A percentile compares a stretch with the other conserved stretches of the same genome.
Conservation (phyloP, 1,140 invertebrate genomes). For the Paracyclopina nana region DNA sequence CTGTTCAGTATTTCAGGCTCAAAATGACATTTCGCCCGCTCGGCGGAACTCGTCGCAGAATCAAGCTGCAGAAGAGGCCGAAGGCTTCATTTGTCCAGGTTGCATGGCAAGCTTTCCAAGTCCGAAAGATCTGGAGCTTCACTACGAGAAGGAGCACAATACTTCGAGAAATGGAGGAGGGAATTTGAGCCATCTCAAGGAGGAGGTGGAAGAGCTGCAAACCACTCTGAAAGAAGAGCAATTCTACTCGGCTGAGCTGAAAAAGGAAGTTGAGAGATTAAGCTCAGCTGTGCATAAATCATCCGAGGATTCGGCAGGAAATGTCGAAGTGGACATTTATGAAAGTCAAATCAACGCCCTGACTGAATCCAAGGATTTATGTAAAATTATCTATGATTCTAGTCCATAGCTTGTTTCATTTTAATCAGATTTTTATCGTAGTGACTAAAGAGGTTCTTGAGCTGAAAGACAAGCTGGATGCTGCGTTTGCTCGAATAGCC, state of each 20-base stretch:
- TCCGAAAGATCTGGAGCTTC: not conserved
- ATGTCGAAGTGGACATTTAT: too few species aligned
- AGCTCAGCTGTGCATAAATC: too few species aligned
- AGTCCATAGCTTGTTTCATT: too few species aligned
- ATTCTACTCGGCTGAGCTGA: slow-evolving; percentile 1
- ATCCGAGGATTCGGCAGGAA: too few species aligned
- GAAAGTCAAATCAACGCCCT: too few species aligned
- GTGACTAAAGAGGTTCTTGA: too few species aligned
- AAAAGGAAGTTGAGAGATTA: not conserved
- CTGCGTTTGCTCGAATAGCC: too few species aligned
- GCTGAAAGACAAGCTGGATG: too few species aligned
- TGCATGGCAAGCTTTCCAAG: not conserved
- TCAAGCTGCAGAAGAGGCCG: not conserved
- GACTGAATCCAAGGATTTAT: too few species aligned
- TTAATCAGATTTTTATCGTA: too few species aligned
- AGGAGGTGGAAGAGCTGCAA: slow-evolving; percentile 1
- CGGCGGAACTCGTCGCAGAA: not conserved
- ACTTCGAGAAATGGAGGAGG: not conserved
- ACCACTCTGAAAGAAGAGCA: slow-evolving; percentile 1
- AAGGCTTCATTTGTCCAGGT: not conserved
- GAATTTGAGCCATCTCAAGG: not conserved
- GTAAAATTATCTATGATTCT: too few species aligned
- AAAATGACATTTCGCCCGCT: not conserved
- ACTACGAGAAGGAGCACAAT: not conserved
- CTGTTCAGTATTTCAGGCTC: not conserved